phyloP scores from a whole-genome alignment of 2,113 vertebrate genomes.

The Scopus umbretta region DNA sequence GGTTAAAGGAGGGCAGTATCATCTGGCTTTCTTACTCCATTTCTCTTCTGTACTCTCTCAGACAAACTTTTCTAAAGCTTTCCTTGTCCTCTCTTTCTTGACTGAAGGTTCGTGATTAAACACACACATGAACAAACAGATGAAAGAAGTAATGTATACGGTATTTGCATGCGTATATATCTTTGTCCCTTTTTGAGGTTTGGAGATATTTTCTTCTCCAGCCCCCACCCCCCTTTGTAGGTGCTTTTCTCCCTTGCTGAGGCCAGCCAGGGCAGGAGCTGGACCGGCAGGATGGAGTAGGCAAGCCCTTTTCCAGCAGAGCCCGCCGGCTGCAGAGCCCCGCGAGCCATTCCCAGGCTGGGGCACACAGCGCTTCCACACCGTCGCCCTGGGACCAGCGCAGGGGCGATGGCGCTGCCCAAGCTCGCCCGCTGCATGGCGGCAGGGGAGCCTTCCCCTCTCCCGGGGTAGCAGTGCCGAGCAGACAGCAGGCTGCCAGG shows the following conservation, averaged over 20 bases:
- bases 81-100: neutral
- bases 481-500: neutral
- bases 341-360: neutral
- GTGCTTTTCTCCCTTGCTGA: neutral
- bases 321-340: too few relatives aligned
- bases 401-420: neutral
- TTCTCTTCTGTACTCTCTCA: neutral
- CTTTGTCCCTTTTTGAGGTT: neutral
- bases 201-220: neutral
- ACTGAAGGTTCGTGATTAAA: neutral
- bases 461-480: too few relatives aligned
- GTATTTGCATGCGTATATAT: rapidly evolving
- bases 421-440: neutral
- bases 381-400: rapidly evolving
- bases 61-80: neutral
- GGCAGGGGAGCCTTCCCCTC: neutral
- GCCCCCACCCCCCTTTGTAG: too few relatives aligned
- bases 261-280: neutral
- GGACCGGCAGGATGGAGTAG: neutral
- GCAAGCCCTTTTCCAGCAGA: neutral
- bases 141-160: neutral
- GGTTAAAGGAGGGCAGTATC: neutral
- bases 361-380: too few relatives aligned
- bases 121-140: neutral
- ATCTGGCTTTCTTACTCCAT: neutral